Evolutionary conservation across 2,797 vertebrate genomes (phyloP), one percentile per base, ranked within the genome.

Genomic region (Silurus lanzhouensis): DNA sequence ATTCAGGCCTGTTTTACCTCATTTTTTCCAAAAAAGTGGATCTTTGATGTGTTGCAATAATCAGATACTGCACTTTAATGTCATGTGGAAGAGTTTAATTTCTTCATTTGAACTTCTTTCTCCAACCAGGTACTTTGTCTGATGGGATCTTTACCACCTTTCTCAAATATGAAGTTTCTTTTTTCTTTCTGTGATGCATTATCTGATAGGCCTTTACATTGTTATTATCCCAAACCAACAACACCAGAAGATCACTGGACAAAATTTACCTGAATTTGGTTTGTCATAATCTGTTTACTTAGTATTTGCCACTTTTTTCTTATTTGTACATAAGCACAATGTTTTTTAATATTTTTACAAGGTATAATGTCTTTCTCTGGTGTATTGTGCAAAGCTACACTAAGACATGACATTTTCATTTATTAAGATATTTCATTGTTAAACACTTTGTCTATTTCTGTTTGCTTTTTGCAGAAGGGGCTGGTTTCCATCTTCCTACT

Each of bases 401-500:
- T 52, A 17, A 52, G 46, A 52, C n/a, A 52, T 52, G 9, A 52
- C 48, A 52, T 52, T 52, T 38, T 38, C 38, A 38, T 38, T 38
- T 38, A 38, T 38, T 38, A 38, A 38, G 38, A 38, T 27, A 58
- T 58, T 60, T 38, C 55, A 31, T 60, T 60, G 57, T 78, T 4
- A 25, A 78, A 83, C 46, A 48, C 70, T 79, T 20, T n/a, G 25
- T 77, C 20, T 25, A 46, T 77, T 71, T 84, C 20, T 66, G 67
- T 27, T 79, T 83, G 13, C 19, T 75, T 60, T 90, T 89, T 88
- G 31, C 93, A 99, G 98, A 92, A 97, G 96, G 92, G 98, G 98
- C 88, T 99, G 98, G 98, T 99, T 99, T 94, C 98, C 98, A 17
- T 97, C 97, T 0, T 99, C 98, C 0, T 99, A 99, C 90, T 95